Evolutionary conservation across 2,797 vertebrate species (phyloP).

Genomic region (Moxostoma hubbsi): DNA sequence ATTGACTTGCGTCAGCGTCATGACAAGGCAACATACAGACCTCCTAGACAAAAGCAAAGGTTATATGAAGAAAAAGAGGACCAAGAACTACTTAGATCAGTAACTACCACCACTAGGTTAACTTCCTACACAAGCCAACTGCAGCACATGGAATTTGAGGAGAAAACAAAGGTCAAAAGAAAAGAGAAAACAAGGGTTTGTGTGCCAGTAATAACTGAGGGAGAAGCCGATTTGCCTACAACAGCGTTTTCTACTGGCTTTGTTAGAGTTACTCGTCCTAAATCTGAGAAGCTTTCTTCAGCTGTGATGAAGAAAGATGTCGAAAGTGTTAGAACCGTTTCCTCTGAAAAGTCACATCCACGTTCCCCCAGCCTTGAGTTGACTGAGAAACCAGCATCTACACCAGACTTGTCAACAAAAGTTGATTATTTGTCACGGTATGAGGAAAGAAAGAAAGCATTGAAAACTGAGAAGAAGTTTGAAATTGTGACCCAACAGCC

Average conservation of each 20-base stretch:
- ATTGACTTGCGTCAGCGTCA: constrained; percentile 90
- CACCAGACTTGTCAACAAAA: constrained; percentile 84
- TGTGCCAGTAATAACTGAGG: constrained; percentile 78
- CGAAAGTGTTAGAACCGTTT: constrained; percentile 73
- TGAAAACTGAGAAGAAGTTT: constrained; percentile 89
- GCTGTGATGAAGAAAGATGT: constrained; percentile 57
- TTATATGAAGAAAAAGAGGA: constrained; percentile 92
- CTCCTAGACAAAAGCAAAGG: constrained; percentile 86
- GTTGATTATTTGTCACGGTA: constrained; percentile 95
- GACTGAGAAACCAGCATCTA: constrained; percentile 81
- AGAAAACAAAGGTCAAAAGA: constrained; percentile 82
- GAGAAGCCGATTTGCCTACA: constrained; percentile 75
- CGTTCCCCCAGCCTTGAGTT: constrained; percentile 81
- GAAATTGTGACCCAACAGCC: constrained; percentile 91
- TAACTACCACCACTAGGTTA: constrained; percentile 82
- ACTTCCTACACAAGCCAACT: constrained; percentile 89
- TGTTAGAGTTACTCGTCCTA: constrained; percentile 83
- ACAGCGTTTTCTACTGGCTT: constrained; percentile 83
- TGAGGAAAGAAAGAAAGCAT: constrained; percentile 91
- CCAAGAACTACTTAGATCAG: constrained; percentile 90
- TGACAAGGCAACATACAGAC: constrained; percentile 84
- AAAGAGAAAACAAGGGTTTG: constrained; percentile 79
- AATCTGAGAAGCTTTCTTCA: constrained; percentile 81
- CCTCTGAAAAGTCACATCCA: constrained; percentile 81
- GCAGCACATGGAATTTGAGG: constrained; percentile 89